Conservation (phyloP, 1,140 invertebrate genomes). For the Nasonia vitripennis region DNA sequence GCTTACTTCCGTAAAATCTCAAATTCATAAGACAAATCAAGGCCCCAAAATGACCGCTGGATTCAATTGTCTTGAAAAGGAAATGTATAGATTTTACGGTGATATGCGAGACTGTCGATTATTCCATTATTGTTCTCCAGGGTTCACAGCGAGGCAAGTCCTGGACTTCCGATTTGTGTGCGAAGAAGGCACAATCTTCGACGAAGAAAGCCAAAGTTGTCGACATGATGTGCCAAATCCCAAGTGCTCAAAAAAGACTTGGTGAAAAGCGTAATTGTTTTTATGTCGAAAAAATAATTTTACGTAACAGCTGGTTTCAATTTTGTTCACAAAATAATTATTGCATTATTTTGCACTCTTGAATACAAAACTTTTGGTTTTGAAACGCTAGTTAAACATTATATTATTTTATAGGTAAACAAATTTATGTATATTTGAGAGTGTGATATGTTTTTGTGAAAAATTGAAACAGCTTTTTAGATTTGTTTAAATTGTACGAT, state of each 20-base stretch:
- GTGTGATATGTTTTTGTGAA: slow-evolving; percentile 32
- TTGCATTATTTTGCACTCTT: slow-evolving; percentile 14
- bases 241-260: slow-evolving; percentile 64
- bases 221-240: slow-evolving; percentile 61
- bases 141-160: slow-evolving; percentile 76
- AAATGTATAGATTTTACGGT: slow-evolving; percentile 77
- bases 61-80: slow-evolving; percentile 77
- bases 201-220: slow-evolving; percentile 76
- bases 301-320: neutral
- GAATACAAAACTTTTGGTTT: neutral
- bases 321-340: neutral
- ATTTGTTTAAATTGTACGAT: slow-evolving; percentile 7
- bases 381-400: neutral
- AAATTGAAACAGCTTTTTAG: slow-evolving; percentile 30
- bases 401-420: slow-evolving; percentile 8
- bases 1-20: slow-evolving; percentile 30
- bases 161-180: slow-evolving; percentile 79
- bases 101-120: slow-evolving; percentile 77
- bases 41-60: slow-evolving; percentile 47
- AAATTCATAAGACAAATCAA: slow-evolving; percentile 31
- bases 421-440: slow-evolving; percentile 11
- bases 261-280: slow-evolving; percentile 48
- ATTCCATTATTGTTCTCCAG: slow-evolving; percentile 79
- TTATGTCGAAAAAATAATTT: slow-evolving; percentile 19
- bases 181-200: slow-evolving; percentile 77